Conservation (phyloP, 2,888 invertebrate genomes). For the Papilio demoleus region DNA sequence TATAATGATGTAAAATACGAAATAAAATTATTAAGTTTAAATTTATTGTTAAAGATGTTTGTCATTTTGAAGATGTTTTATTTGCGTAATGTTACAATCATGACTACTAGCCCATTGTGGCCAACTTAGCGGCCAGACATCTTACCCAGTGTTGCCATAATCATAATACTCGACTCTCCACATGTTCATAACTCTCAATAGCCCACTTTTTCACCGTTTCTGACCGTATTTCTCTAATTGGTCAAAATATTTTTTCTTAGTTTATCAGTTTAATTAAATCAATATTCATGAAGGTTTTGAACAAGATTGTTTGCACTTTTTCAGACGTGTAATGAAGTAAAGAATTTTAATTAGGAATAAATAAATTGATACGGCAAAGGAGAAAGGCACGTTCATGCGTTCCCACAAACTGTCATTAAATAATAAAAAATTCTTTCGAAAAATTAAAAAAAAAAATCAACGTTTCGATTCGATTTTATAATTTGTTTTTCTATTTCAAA, state of each 20-base stretch:
- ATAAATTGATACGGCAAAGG: neutral
- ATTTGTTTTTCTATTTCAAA: too few relatives aligned
- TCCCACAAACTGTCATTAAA: neutral
- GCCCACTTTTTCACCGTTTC: conserved; percentile 31
- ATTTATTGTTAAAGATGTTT: too few relatives aligned
- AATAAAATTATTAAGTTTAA: too few relatives aligned
- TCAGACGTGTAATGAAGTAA: neutral
- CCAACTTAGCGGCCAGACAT: conserved; percentile 28
- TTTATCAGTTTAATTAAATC: neutral
- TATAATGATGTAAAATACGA: too few relatives aligned
- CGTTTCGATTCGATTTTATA: too few relatives aligned
- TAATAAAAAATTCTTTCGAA: neutral
- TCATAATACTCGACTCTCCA: conserved; percentile 34
- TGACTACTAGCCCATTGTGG: conserved; percentile 4
- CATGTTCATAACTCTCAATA: conserved; percentile 16
- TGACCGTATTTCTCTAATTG: conserved; percentile 14
- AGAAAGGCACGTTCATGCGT: neutral
- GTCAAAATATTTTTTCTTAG: conserved; percentile 4
- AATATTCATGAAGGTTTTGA: neutral
- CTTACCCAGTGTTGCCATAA: conserved; percentile 26
- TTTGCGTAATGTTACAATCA: neutral
- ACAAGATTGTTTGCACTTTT: conserved; percentile 4
- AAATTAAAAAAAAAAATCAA: neutral
- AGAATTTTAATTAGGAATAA: conserved; percentile 9
- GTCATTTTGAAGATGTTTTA: neutral